Evolutionary conservation across 2,797 vertebrate genomes (phyloP), one percentile per base, ranked within the genome.

Genomic region (Hoplostethus atlanticus): DNA sequence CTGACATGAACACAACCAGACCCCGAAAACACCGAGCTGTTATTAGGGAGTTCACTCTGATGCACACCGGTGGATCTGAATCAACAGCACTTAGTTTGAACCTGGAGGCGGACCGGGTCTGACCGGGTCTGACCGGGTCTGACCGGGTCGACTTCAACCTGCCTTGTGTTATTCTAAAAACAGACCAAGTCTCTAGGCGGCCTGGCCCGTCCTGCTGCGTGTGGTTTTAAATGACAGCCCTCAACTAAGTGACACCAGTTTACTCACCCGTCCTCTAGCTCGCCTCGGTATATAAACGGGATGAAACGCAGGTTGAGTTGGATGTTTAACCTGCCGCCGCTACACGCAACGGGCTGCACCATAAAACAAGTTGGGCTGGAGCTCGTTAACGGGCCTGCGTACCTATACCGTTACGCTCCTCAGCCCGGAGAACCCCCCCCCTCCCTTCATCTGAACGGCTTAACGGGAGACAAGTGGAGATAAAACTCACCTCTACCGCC

Each of bases 401-500:
- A 53, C 61, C 42, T 16, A 42, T 51, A 5, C 57, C 30, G 6
- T 46, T 21, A 21, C 21, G 21, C 21, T 21, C 21, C 21, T 21
- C 21, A 21, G 21, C 21, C 21, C 47, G 65, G 21, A 12, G 68
- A 64, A 60, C 46, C 62, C 59, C 85, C 56, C 56, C 42, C 67
- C 21, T 21, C 21, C 21, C 21, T 25, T 46, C 31, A 1, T 51
- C 51, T 75, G 59, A 73, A 79, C 54, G 74, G 79, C 77, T 87
- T 84, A 84, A 77, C 61, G 64, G 31, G 34, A 72, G 59, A 13
- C 44, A 44, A 48, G 10, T 47, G 30, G 66, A 81, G 80, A 71
- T 67, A 64, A 34, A 81, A 89, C 88, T 90, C 89, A 91, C 90
- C 88, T 70, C 17, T 10, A 58, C 58, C 78, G 77, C 71, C 68